Evolutionary conservation across 2,113 vertebrate species (phyloP), one percentile per base, ranked within the genome.

Genomic region (Pedionomus torquatus): DNA sequence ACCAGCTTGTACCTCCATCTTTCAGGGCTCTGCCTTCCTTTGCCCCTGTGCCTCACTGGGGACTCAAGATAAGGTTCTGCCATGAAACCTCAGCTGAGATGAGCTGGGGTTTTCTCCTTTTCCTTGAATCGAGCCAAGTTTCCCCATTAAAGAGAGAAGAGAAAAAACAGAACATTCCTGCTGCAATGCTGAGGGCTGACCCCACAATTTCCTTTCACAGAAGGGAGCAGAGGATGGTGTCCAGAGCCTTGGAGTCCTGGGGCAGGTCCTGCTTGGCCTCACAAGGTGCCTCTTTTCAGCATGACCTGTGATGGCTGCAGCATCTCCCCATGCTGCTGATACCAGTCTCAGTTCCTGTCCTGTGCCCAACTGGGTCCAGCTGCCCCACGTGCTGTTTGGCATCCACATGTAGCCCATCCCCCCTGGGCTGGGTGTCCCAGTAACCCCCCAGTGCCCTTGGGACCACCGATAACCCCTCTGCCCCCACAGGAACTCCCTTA

Each of bases 401-500:
- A 48, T 49, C 85, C 5, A 0, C 3, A 1, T 2, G 1, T 51
- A 64, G 65, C 95, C 95, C 95, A 89, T 89, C 95, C 94, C 94
- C 95, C 94, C 93, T 79, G 87, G 77, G 24, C 26, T 0, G 1
- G 89, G 69, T 0, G 21, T 94, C 57, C 84, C 2, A 1, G 81
- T 92, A 94, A 33, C 77, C 93, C 96, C 91, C 91, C 91, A 87
- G 87, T 57, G 95, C 90, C 97, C 97, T 97, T 96, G 90, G 85
- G 86, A 94, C 61, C 33, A 3, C 25, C 3, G 95, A 97, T 97
- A 97, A 97, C 97, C 95, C 88, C 51, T 94, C 72, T 78, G 86
- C 83, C 83, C 83, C 85, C 76, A 75, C 69, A 93, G 35, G 71
- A 93, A 26, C 92, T 96, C 86, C 96, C 97, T 97, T 97, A 97